Percentiles rank a stretch among this genome's conserved stretches.
These are phyloP conservation scores for Okapia johnstoni DNA, from an alignment of 2,113 vertebrate genomes.

Conservation along the genomic window DNA sequence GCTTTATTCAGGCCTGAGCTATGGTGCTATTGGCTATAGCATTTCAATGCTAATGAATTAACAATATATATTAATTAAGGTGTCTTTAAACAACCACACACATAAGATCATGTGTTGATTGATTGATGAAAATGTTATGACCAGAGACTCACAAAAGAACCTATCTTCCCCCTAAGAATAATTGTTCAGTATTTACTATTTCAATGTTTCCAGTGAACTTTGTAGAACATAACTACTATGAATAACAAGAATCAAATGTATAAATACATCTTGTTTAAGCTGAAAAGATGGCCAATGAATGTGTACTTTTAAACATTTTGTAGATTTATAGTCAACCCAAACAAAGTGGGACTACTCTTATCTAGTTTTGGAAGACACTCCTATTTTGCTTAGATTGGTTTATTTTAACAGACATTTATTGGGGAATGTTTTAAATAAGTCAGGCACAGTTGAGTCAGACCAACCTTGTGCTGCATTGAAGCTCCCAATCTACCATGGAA, in stretches of 20 bases:
- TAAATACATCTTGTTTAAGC: constrained; percentile 18
- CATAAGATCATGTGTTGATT: not conserved
- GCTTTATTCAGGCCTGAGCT: not conserved
- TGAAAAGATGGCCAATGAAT: not conserved
- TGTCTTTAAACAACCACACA: not conserved
- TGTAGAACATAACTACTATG: not conserved
- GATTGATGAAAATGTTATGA: not conserved
- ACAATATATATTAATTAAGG: not conserved
- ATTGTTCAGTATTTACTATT: not conserved
- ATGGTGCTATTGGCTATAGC: not conserved
- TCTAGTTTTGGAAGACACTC: not conserved
- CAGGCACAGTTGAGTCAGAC: not conserved
- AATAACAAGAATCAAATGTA: not conserved
- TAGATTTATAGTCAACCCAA: not conserved
- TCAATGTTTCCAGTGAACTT: not conserved
- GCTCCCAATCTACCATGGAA: not conserved
- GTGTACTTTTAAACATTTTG: not conserved
- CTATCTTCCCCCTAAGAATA: not conserved
- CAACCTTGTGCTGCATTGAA: not conserved
- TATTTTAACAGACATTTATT: not conserved
- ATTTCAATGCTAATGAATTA: not conserved
- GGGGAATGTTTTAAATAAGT: not conserved
- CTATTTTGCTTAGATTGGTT: not conserved
- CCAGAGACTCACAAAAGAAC: not conserved
- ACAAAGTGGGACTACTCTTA: not conserved